Percentiles rank a stretch among this genome's conserved stretches.
Conservation (phyloP, 2,113 vertebrate genomes). For the Tautogolabrus adspersus region DNA sequence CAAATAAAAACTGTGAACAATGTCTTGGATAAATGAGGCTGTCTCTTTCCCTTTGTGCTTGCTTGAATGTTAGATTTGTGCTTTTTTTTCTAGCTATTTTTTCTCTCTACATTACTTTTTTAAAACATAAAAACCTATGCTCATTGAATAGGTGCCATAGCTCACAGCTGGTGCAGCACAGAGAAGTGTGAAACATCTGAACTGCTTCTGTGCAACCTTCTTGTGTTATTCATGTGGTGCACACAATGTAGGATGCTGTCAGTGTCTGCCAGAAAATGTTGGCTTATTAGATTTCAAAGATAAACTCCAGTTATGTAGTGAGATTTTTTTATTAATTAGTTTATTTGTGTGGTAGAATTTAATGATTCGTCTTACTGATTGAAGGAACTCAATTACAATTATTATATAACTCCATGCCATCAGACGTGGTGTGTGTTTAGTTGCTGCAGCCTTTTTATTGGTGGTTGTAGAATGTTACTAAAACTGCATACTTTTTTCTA, state of each 20-base stretch:
- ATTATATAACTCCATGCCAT: too few relatives aligned
- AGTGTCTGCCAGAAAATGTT: not conserved
- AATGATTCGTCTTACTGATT: too few relatives aligned
- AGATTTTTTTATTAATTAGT: not conserved
- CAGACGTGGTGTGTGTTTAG: too few relatives aligned
- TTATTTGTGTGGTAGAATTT: not conserved
- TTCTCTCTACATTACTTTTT: not conserved
- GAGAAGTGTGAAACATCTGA: conserved; percentile 21
- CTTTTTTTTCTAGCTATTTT: not conserved
- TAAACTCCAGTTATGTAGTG: not conserved
- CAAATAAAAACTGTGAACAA: conserved; percentile 86
- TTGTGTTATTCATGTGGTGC: conserved; percentile 21
- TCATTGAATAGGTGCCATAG: conserved; percentile 28
- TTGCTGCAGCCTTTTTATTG: too few relatives aligned
- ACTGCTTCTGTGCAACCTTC: conserved; percentile 10
- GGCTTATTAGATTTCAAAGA: not conserved
- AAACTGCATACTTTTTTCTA: too few relatives aligned
- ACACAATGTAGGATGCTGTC: not conserved
- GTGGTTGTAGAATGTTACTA: too few relatives aligned
- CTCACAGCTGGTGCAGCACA: conserved; percentile 16
- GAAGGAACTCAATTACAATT: too few relatives aligned
- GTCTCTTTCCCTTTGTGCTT: conserved; percentile 51
- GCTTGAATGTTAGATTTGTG: conserved; percentile 3
- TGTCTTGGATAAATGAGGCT: conserved; percentile 71
- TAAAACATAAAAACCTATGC: not conserved